These are phyloP conservation scores for Heterodera carotae DNA, from an alignment of 1,140 invertebrate genomes.

Conservation along the genomic window DNA sequence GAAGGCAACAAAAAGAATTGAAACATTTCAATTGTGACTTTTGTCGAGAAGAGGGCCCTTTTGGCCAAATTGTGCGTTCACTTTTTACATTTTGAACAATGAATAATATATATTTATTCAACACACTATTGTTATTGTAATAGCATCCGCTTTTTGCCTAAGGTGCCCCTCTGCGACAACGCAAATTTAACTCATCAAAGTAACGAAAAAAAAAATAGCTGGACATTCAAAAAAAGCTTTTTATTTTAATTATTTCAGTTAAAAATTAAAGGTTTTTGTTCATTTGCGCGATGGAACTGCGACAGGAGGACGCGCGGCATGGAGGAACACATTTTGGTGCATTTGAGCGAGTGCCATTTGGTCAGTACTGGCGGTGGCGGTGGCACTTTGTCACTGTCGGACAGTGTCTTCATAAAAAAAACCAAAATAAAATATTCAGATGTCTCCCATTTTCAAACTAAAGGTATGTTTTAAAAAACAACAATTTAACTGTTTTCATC, in stretches of 20 bases:
- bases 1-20: not conserved
- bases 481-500: not conserved
- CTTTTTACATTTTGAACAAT: conserved; percentile 14
- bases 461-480: conserved; percentile 6
- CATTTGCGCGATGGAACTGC: conserved; percentile 53
- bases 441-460: conserved; percentile 15
- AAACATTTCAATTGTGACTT: conserved; percentile 11
- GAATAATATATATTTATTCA: too few species aligned
- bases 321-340: conserved; percentile 49
- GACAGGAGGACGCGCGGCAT: conserved; percentile 15
- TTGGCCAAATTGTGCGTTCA: conserved; percentile 27
- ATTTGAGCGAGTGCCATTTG: conserved; percentile 44
- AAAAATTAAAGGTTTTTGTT: conserved; percentile 34
- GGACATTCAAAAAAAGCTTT: conserved; percentile 3
- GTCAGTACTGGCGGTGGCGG: conserved; percentile 40
- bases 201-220: not conserved
- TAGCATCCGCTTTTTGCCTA: too few species aligned
- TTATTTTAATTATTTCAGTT: conserved; percentile 29
- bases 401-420: not conserved
- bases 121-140: too few species aligned
- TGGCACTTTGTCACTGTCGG: too few species aligned
- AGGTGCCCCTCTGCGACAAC: conserved; percentile 40
- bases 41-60: not conserved
- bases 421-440: conserved; percentile 4
- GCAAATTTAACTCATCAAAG: conserved; percentile 37